Conservation (phyloP, 2,113 vertebrate species). For the Bos javanicus region DNA sequence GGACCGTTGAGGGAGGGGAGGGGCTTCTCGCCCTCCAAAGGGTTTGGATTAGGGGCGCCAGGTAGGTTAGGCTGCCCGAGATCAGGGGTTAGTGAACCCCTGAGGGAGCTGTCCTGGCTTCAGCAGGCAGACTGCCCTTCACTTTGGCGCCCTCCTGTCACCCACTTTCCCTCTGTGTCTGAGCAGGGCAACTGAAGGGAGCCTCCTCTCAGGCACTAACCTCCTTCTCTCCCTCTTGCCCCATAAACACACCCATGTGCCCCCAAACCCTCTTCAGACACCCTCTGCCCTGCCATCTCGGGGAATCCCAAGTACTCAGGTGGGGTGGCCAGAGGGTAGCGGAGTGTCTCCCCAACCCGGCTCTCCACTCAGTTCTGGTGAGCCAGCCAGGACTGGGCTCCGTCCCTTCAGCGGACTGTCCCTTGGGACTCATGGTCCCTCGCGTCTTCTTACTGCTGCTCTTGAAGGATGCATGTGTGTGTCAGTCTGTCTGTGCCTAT, state of each 20-base stretch:
- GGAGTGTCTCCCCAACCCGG: fast-evolving
- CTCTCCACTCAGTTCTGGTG: neutral
- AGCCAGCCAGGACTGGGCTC: neutral
- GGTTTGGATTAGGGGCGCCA: neutral
- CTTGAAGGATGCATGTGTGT: neutral
- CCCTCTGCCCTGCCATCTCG: neutral
- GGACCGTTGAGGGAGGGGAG: neutral
- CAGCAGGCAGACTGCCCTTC: neutral
- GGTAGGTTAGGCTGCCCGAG: neutral
- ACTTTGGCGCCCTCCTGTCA: neutral
- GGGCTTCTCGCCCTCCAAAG: neutral
- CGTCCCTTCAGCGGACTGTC: neutral
- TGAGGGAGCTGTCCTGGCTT: neutral
- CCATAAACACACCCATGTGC: neutral
- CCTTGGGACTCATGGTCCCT: neutral
- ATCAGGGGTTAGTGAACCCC: neutral
- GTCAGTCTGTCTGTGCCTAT: neutral
- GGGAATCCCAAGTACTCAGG: slow-evolving; percentile 10
- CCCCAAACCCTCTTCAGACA: neutral
- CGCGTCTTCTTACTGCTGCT: neutral
- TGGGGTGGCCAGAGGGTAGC: neutral
- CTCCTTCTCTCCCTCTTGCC: neutral
- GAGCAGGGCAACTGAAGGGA: neutral
- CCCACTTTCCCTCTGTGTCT: neutral
- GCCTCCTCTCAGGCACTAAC: neutral